These are phyloP conservation scores for Theristicus caerulescens DNA, from an alignment of 2,113 vertebrate genomes.

Conservation along the genomic window DNA sequence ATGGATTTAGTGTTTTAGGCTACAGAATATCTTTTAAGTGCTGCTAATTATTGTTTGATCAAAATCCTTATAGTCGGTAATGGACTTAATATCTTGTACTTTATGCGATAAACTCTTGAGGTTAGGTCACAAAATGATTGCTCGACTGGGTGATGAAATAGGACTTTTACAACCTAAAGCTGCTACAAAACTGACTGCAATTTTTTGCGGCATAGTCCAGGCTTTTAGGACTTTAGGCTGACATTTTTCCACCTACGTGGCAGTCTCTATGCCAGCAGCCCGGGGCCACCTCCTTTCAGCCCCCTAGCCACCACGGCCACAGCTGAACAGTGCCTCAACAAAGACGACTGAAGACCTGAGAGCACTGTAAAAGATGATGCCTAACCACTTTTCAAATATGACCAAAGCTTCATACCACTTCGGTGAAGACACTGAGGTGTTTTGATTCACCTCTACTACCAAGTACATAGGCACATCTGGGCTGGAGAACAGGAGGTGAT, in stretches of 20 bases:
- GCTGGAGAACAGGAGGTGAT: background rate
- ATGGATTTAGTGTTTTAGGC: constrained; percentile 63
- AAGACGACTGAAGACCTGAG: fast-evolving
- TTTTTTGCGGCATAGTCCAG: background rate
- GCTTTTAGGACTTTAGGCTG: background rate
- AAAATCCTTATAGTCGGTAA: background rate
- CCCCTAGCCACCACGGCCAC: background rate
- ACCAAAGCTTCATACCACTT: background rate
- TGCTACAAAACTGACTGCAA: background rate
- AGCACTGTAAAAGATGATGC: background rate
- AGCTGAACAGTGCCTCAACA: background rate
- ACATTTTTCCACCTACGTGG: background rate
- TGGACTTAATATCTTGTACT: constrained; percentile 33
- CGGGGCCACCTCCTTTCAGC: background rate
- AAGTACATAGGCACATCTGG: background rate
- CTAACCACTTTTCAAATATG: fast-evolving
- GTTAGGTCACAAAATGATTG: background rate
- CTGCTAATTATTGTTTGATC: constrained; percentile 56
- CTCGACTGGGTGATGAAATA: background rate
- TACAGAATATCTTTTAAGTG: constrained; percentile 1
- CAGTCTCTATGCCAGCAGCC: background rate
- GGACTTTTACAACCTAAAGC: background rate
- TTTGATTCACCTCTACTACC: background rate
- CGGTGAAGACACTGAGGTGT: background rate
- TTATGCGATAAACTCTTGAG: background rate